A percentile compares a stretch with the other conserved stretches of the same genome.
Evolutionary conservation across 2,113 vertebrate species (phyloP).

Genomic region (Mustela nigripes): DNA sequence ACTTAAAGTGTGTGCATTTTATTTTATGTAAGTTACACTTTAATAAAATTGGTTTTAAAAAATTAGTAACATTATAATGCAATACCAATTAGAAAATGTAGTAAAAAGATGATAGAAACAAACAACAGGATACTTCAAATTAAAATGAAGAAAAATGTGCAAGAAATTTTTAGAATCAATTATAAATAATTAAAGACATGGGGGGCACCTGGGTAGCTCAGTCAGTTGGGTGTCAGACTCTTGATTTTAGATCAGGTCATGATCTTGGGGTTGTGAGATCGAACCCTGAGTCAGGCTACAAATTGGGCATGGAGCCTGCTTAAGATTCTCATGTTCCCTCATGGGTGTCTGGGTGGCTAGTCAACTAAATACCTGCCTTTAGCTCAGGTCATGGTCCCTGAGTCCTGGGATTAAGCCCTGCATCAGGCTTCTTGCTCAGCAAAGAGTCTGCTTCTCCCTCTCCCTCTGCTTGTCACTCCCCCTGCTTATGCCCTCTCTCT

Average conservation of each 20-base stretch:
- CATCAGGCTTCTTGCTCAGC: no score
- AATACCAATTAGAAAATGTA: not conserved
- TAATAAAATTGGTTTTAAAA: not conserved
- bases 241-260: not conserved
- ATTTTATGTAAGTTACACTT: not conserved
- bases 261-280: not conserved
- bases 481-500: no score
- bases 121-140: not conserved
- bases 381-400: no score
- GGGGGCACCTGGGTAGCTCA: no score
- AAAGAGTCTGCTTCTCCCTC: no score
- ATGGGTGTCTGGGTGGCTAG: no score
- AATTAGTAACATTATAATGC: not conserved
- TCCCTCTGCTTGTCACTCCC: no score
- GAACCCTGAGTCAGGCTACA: not conserved
- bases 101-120: not conserved
- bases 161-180: not conserved
- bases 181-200: not conserved
- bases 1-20: not conserved
- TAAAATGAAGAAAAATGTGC: constrained; percentile 42
- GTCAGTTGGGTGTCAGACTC: not conserved
- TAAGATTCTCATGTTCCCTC: not conserved
- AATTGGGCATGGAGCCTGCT: not conserved
- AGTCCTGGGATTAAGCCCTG: no score
- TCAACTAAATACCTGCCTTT: no score